Percentiles rank a stretch among this genome's conserved stretches.
Evolutionary conservation across 2,888 invertebrate species (phyloP).

Genomic region (Agrochola litura): DNA sequence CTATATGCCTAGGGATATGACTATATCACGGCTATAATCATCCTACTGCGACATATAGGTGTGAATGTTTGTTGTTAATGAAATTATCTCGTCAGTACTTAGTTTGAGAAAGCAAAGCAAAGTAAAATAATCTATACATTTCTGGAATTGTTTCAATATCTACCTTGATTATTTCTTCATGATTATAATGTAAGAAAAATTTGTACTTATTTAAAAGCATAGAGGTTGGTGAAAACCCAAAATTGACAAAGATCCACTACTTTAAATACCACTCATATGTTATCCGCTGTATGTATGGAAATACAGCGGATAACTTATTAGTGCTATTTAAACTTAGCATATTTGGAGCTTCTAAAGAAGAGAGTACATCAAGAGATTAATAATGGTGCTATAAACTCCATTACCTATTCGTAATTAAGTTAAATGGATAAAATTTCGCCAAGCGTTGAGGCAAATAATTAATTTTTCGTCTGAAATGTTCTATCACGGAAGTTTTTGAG

Average conservation of each 20-base stretch:
- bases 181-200: neutral
- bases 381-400: conserved; percentile 84
- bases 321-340: conserved; percentile 68
- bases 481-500: conserved; percentile 66
- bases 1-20: too few relatives aligned
- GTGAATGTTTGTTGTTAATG: too few relatives aligned
- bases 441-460: conserved; percentile 80
- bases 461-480: conserved; percentile 76
- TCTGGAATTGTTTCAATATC: too few relatives aligned
- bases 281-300: too few relatives aligned
- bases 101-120: too few relatives aligned
- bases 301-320: conserved; percentile 25
- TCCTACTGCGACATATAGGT: too few relatives aligned
- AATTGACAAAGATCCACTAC: neutral
- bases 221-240: neutral
- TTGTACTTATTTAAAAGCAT: neutral
- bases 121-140: too few relatives aligned
- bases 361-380: conserved; percentile 81
- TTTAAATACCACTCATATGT: too few relatives aligned
- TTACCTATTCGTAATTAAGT: conserved; percentile 86
- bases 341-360: conserved; percentile 69
- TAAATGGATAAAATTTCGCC: conserved; percentile 84
- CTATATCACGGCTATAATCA: too few relatives aligned
- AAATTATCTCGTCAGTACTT: too few relatives aligned
- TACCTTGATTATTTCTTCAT: too few relatives aligned